Conservation (phyloP, 2,888 invertebrate species). For the Rhogogaster chlorosoma region DNA sequence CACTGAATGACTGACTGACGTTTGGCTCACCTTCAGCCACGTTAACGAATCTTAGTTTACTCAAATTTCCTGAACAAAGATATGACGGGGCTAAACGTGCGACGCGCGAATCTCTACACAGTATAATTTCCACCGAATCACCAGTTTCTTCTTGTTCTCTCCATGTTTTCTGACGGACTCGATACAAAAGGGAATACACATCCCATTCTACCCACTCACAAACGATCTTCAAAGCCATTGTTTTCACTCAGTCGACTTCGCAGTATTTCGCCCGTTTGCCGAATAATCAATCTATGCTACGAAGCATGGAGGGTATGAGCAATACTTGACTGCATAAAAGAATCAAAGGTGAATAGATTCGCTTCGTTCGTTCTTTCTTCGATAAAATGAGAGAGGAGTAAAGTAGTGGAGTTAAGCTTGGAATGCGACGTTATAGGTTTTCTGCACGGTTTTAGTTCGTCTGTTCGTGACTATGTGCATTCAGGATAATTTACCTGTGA, state of each 20-base stretch:
- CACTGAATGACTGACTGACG: conserved; percentile 3
- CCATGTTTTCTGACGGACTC: neutral
- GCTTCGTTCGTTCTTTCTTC: neutral
- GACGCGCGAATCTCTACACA: neutral
- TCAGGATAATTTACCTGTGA: conserved; percentile 65
- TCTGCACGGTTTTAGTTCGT: conserved; percentile 21
- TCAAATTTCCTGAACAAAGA: neutral
- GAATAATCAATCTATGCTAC: conserved; percentile 4
- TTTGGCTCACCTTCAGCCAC: neutral
- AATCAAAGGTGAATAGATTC: neutral
- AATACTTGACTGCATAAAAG: neutral
- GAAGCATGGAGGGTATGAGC: neutral
- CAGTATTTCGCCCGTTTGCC: neutral
- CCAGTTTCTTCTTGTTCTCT: neutral
- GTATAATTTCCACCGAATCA: neutral
- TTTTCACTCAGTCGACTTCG: neutral
- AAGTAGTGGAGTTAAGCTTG: neutral
- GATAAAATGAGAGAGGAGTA: neutral
- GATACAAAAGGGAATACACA: neutral
- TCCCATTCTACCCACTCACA: neutral
- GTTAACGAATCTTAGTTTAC: neutral
- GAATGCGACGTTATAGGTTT: conserved; percentile 9
- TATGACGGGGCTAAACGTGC: neutral
- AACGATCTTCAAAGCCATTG: neutral
- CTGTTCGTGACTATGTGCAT: conserved; percentile 14